These are phyloP conservation scores for Cepphus grylle DNA, from an alignment of 2,113 vertebrate species.

Conservation along the genomic window DNA sequence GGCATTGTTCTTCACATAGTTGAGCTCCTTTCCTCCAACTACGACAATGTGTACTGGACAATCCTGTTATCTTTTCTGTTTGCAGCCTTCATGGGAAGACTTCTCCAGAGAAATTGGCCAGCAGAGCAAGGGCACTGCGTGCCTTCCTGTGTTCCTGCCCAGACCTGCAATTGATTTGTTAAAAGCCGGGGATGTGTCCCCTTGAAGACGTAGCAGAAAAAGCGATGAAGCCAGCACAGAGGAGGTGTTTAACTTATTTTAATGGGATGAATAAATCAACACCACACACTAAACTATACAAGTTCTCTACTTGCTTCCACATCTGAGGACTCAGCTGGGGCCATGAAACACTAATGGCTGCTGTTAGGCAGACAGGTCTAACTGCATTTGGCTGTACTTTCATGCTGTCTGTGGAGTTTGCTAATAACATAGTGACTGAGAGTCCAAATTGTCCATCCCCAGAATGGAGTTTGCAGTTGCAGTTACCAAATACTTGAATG, in stretches of 20 bases:
- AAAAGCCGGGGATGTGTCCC: neutral
- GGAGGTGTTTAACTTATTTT: neutral
- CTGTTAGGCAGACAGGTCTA: neutral
- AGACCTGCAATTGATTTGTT: neutral
- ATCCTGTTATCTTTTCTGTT: neutral
- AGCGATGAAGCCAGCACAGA: neutral
- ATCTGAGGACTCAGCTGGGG: no score
- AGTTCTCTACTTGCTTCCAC: neutral
- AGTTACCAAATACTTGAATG: neutral
- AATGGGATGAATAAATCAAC: neutral
- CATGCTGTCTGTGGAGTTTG: neutral
- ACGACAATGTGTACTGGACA: neutral
- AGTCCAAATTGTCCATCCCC: neutral
- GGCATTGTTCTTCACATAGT: neutral
- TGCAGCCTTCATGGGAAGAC: neutral
- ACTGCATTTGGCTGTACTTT: neutral
- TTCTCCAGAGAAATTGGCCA: neutral
- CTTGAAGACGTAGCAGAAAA: neutral
- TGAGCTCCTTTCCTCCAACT: neutral
- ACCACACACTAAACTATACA: fast-evolving
- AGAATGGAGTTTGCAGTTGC: neutral
- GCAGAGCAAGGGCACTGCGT: neutral
- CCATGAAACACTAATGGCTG: neutral
- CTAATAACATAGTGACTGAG: neutral
- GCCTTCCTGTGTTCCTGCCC: neutral